Evolutionary conservation across 2,888 invertebrate genomes (phyloP), one percentile per base, ranked within the genome.

Genomic region (Tanytarsus gracilentus): DNA sequence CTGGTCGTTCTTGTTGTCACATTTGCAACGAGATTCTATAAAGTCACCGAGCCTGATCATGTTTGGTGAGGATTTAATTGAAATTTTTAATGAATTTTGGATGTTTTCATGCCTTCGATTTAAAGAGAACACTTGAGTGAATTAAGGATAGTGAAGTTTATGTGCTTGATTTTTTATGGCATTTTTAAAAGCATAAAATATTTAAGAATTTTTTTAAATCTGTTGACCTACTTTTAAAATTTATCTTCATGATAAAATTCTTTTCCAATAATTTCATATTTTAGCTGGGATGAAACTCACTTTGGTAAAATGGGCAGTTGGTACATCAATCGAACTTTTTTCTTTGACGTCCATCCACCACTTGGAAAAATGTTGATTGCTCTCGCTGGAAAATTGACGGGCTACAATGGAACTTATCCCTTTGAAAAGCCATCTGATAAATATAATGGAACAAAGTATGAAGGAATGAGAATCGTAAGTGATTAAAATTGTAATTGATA

Each of bases 301-400:
- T 97, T 97, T 79, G 96, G 96, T 1, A 97, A 97, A 80, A 96
- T 97, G 94, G 94, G 90, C 1, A 94, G 93, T 70, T 97, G 95
- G 94, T 97, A 97, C 69, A 95, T 97, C 64, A 97, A 96, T 68
- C 80, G 92, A 65, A 95, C 95, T 61, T 96, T 96, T 73, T 97
- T 97, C 76, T 97, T 97, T 76, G 97, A 97, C 77, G 97, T 97
- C 1, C 97, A 97, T 77, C 97, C 97, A 62, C 96, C 97, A 18
- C 78, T 96, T 56, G 97, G 96, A 67, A 97, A 97, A 93, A 96
- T 97, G 95, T 77, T 97, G 64, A 93, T 97, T 69, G 95, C 88
- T 0, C 75, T 94, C 30, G 90, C 94, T 52, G 96, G 96, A 2
- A 87, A 90, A 69, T 71, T 95, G 68, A 88, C 89, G 50, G 96